Conservation (phyloP, 1,140 invertebrate genomes). For the Ericerus pela region DNA sequence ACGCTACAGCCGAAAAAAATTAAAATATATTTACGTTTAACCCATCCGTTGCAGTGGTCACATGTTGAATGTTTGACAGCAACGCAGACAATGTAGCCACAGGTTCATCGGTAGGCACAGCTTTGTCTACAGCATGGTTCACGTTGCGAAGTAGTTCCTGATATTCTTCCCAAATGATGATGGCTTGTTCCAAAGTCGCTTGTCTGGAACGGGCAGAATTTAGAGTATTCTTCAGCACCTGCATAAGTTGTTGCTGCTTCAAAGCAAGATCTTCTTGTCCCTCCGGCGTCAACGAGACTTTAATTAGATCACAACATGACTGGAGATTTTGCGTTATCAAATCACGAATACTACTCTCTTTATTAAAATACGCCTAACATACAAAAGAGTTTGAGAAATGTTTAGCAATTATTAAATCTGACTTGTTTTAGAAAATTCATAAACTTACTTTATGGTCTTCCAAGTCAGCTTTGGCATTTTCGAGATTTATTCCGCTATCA, state of each 20-base stretch:
- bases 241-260: constrained; percentile 61
- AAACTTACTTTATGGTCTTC: constrained; percentile 59
- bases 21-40: constrained; percentile 46
- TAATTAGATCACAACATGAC: constrained; percentile 68
- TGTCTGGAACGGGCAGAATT: constrained; percentile 42
- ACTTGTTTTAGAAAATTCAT: background rate
- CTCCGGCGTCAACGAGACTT: constrained; percentile 58
- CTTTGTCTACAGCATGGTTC: constrained; percentile 51
- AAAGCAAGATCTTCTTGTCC: constrained; percentile 67
- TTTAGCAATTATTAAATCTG: too few relatives aligned
- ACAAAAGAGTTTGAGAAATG: constrained; percentile 4
- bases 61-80: constrained; percentile 62
- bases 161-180: constrained; percentile 55
- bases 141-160: constrained; percentile 57
- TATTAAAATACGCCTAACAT: constrained; percentile 54
- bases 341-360: constrained; percentile 56
- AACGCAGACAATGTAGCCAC: constrained; percentile 58
- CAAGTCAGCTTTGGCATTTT: constrained; percentile 62
- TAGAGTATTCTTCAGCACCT: constrained; percentile 60
- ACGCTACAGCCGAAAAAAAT: background rate
- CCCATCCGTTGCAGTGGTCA: constrained; percentile 58
- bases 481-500: constrained; percentile 73
- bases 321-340: constrained; percentile 65
- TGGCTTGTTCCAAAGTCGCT: constrained; percentile 18
- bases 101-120: constrained; percentile 54